Conservation (phyloP, 2,797 vertebrate genomes). For the Danionella dracula region DNA sequence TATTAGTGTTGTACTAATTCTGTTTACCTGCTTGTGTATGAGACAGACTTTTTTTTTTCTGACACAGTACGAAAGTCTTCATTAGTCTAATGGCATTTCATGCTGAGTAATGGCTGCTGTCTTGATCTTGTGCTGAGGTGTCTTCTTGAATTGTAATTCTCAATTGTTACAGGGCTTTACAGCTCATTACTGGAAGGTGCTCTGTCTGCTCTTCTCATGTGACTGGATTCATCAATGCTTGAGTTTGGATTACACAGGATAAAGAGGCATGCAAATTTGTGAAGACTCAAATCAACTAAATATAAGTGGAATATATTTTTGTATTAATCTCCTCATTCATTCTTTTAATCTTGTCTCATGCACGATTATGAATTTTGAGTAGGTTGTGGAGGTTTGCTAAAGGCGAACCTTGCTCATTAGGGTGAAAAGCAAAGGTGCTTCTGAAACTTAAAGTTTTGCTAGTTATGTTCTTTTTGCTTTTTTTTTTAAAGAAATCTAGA, state of each 20-base stretch:
- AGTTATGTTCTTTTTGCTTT: too few species aligned
- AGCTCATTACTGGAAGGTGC: slow-evolving; percentile 7
- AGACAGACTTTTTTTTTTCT: not conserved
- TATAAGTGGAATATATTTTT: too few species aligned
- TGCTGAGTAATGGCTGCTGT: not conserved
- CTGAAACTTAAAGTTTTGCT: too few species aligned
- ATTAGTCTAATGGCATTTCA: slow-evolving; percentile 16
- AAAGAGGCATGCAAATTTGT: not conserved
- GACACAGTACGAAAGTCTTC: not conserved
- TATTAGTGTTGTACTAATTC: slow-evolving; percentile 16
- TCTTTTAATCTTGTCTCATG: too few species aligned
- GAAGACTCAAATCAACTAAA: too few species aligned
- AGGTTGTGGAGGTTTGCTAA: too few species aligned
- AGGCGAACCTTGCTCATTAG: too few species aligned
- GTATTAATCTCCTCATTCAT: too few species aligned
- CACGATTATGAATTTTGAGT: too few species aligned
- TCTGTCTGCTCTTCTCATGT: not conserved
- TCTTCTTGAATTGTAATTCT: slow-evolving; percentile 25
- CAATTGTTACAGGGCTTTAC: slow-evolving; percentile 10
- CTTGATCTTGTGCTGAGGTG: slow-evolving; percentile 18
- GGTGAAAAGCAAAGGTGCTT: too few species aligned
- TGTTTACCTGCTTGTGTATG: slow-evolving; percentile 7
- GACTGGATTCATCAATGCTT: not conserved
- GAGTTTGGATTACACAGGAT: not conserved
- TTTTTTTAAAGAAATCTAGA: too few species aligned